These are phyloP conservation scores for Coilia nasus DNA, from an alignment of 2,797 vertebrate species.

Conservation along the genomic window DNA sequence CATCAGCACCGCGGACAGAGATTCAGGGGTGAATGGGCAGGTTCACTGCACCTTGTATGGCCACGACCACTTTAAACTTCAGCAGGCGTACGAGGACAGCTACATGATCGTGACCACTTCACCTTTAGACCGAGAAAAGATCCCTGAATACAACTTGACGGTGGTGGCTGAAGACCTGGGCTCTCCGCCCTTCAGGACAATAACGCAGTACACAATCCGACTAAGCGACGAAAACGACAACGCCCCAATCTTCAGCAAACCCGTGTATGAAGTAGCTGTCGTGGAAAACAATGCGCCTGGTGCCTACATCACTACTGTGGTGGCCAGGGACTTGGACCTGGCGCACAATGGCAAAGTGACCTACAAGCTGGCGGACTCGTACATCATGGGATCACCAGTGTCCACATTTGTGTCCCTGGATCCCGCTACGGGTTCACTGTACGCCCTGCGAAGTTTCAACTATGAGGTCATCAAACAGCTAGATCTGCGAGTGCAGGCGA, in stretches of 20 bases:
- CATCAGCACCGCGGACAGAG: slow-evolving; percentile 91
- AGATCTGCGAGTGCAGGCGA: slow-evolving; percentile 87
- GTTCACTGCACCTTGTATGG: slow-evolving; percentile 90
- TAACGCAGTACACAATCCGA: slow-evolving; percentile 86
- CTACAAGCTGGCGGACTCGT: slow-evolving; percentile 85
- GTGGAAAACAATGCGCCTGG: slow-evolving; percentile 91
- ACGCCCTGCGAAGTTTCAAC: slow-evolving; percentile 92
- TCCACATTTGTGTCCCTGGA: slow-evolving; percentile 92
- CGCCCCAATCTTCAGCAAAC: slow-evolving; percentile 81
- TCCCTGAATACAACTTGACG: slow-evolving; percentile 90
- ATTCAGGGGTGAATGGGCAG: slow-evolving; percentile 88
- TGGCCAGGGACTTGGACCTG: slow-evolving; percentile 84
- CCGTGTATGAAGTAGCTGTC: slow-evolving; percentile 84
- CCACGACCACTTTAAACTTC: slow-evolving; percentile 89
- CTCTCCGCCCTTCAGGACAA: slow-evolving; percentile 84
- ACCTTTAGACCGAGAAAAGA: slow-evolving; percentile 84
- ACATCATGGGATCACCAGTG: slow-evolving; percentile 85
- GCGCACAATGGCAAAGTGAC: slow-evolving; percentile 88
- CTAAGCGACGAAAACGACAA: slow-evolving; percentile 94
- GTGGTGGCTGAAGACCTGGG: slow-evolving; percentile 91
- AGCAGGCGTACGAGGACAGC: slow-evolving; percentile 93
- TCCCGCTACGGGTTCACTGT: slow-evolving; percentile 89
- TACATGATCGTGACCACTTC: slow-evolving; percentile 90
- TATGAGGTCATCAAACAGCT: slow-evolving; percentile 89
- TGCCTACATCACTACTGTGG: slow-evolving; percentile 86